These are phyloP conservation scores for Eucriotettix oculatus DNA, from an alignment of 2,888 invertebrate genomes.

Conservation along the genomic window DNA sequence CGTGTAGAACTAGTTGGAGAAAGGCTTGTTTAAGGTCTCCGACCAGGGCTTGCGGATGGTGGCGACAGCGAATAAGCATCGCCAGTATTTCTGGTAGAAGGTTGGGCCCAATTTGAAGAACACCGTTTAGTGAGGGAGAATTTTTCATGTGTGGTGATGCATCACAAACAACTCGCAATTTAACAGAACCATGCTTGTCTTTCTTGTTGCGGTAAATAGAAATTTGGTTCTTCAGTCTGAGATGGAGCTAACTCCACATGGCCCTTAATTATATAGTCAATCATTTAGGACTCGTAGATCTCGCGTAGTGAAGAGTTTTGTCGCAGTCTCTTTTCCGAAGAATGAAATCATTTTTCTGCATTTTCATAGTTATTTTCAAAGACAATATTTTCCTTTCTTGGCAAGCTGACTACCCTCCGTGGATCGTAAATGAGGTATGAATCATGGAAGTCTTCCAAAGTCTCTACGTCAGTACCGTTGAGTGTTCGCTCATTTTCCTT, in stretches of 20 bases:
- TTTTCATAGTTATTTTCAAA: neutral
- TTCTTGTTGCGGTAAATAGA: neutral
- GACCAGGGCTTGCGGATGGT: neutral
- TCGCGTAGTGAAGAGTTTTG: slow-evolving; percentile 25
- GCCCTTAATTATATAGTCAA: neutral
- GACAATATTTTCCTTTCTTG: neutral
- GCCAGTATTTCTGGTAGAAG: neutral
- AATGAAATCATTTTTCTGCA: neutral
- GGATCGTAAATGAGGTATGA: neutral
- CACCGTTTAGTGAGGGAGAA: neutral
- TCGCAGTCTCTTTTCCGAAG: slow-evolving; percentile 22
- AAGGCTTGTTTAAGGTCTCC: neutral
- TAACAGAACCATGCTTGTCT: neutral
- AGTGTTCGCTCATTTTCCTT: neutral
- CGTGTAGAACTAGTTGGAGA: neutral
- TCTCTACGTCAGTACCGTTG: neutral
- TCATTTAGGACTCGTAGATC: slow-evolving; percentile 26
- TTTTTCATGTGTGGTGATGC: neutral
- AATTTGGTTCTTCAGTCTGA: neutral
- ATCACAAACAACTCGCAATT: neutral
- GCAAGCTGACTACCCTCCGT: neutral
- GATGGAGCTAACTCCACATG: neutral
- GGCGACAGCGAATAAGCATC: neutral
- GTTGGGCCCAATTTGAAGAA: neutral
- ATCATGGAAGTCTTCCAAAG: neutral